Evolutionary conservation across 2,113 vertebrate species (phyloP), one percentile per base, ranked within the genome.

Genomic region (Microcebus murinus): DNA sequence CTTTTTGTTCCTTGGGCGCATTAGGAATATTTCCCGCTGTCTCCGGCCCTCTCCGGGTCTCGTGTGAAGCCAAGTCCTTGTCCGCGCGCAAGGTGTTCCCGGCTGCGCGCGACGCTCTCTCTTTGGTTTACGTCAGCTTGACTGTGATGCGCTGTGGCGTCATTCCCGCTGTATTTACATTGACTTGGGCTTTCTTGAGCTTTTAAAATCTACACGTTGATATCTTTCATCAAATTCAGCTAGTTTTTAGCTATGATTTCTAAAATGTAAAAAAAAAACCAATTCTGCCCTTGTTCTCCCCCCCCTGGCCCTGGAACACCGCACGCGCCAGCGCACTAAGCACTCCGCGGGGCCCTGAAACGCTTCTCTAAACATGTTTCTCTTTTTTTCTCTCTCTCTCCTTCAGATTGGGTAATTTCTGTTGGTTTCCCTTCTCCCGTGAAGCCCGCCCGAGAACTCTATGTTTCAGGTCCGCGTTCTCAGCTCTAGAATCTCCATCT

Each of bases 121-220:
- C 50, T 13, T 8, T 7, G 73, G 5, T 15, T 14, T 3, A 2
- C 31, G 3, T 15, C 21, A 1, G 0, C 4, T 31, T 34, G 7
- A 48, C 50, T 6, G 0, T 13, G 3, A 23, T 0, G 0, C 2
- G 31, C 17, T n/a, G n/a, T 2, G 12, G 15, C 31, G 0, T 8
- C 8, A 1, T 1, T 55, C 63, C 45, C 0, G 3, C 68, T 45
- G 13, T 5, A 0, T 76, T 70, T 7, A 45, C 23, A 10, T 1
- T 11, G 48, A 61, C 14, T 20, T 4, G 23, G 61, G 77, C 23
- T 67, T 71, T 55, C 89, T 27, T 27, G 36, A 36, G 45, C 52
- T 79, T 74, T n/a, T 5, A 48, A n/a, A 55, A 27, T 20, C 20
- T 7, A 34, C 17, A 34, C 3, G 8, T 18, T 4, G 1, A 4